phyloP scores from a whole-genome alignment of 2,888 invertebrate genomes.

The Mythimna impura region DNA sequence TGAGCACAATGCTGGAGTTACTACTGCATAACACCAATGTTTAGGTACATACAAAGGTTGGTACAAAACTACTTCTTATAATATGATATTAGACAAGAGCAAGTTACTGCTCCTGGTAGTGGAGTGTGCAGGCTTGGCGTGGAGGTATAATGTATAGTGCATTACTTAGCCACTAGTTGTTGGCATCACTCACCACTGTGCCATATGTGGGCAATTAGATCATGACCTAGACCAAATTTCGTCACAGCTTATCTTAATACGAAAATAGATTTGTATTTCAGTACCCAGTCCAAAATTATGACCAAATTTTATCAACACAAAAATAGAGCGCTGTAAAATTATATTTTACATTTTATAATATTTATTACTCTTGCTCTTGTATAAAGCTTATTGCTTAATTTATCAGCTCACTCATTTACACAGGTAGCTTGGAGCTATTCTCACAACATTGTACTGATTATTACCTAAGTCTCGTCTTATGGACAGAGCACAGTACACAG shows the following conservation, averaged over 20 bases:
- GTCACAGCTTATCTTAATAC: slow-evolving; percentile 60
- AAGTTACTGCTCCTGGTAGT: slow-evolving; percentile 6
- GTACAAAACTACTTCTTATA: slow-evolving; percentile 31
- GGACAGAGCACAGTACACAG: slow-evolving; percentile 20
- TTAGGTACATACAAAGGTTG: slow-evolving; percentile 11
- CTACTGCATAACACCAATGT: neutral
- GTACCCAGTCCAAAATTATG: slow-evolving; percentile 57
- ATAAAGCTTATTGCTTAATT: slow-evolving; percentile 71
- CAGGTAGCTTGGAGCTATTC: slow-evolving; percentile 71
- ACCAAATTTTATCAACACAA: slow-evolving; percentile 59
- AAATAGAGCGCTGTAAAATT: slow-evolving; percentile 71
- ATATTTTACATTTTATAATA: slow-evolving; percentile 69
- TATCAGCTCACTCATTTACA: slow-evolving; percentile 74
- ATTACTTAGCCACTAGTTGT: slow-evolving; percentile 34
- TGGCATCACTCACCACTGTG: slow-evolving; percentile 52
- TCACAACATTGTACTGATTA: slow-evolving; percentile 57
- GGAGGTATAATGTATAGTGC: slow-evolving; percentile 14
- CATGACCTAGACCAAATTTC: slow-evolving; percentile 58
- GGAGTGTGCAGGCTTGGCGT: neutral
- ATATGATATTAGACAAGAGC: slow-evolving; percentile 28
- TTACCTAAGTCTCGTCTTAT: slow-evolving; percentile 39
- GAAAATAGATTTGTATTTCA: slow-evolving; percentile 65
- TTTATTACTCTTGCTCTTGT: slow-evolving; percentile 64
- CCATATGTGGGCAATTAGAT: slow-evolving; percentile 52
- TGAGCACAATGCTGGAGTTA: neutral